Evolutionary conservation across 2,797 vertebrate species (phyloP), one percentile per base, ranked within the genome.

Genomic region (Ibycter americanus): DNA sequence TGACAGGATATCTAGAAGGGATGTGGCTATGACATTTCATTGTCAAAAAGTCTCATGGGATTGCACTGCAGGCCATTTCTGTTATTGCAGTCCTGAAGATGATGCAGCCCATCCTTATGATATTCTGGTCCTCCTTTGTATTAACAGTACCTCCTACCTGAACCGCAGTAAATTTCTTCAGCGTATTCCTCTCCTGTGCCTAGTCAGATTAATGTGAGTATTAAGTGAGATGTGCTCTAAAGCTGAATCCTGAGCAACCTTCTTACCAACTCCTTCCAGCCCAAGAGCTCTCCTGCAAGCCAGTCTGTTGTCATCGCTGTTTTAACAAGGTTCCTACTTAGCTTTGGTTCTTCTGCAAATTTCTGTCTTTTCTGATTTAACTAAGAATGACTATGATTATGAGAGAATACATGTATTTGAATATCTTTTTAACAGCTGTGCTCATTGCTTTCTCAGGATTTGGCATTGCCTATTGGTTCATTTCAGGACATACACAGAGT

Each of bases 401-500:
- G 77, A 87, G 68, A 70, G 83, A 93, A 70, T 66, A 66, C 31
- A 25, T 67, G 54, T 52, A 94, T 95, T 93, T 93, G 88, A 95
- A 87, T 94, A 96, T 90, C 81, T 93, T 89, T 87, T 87, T 80
- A 93, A 80, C 90, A 83, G 82, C 89, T 84, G 17, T 25, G n/a
- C 38, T 77, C 40, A 14, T 52, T 84, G 81, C 78, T 87, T 92
- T 92, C 44, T 79, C 63, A 71, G 67, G 13, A 9, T 87, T 89
- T 89, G 70, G 86, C 67, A 54, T 32, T 74, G 70, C 32, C 44
- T 89, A 52, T 74, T 36, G 87, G 91, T 90, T 96, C 77, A 90
- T 77, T 95, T 93, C 73, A 90, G 91, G 94, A 87, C 88, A 77
- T 80, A 73, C 3, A 11, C 0, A 29, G 51, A 58, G 27, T 62